These are phyloP conservation scores for Stichopus chloronotus DNA, from an alignment of 35 echinoderm and acorn worm genomes.

Conservation along the genomic window DNA sequence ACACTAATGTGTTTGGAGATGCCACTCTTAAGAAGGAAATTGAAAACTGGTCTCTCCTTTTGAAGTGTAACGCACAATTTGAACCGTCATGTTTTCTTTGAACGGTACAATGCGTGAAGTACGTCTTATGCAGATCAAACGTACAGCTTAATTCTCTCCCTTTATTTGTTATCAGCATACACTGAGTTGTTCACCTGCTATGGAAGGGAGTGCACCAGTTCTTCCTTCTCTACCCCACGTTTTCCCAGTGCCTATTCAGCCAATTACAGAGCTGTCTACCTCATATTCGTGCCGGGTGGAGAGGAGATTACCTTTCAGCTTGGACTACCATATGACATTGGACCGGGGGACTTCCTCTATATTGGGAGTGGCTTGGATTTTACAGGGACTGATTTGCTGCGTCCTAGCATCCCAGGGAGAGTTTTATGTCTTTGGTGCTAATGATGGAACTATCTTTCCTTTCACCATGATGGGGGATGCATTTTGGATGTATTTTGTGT, in stretches of 20 bases:
- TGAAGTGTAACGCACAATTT: too few species aligned
- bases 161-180: neutral
- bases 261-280: conserved; percentile 51
- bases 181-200: conserved; percentile 36
- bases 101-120: too few species aligned
- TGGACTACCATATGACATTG: conserved; percentile 38
- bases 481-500: conserved; percentile 56
- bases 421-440: conserved; percentile 3
- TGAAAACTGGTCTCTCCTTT: too few species aligned
- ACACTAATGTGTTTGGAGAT: too few species aligned
- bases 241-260: conserved; percentile 10
- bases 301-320: conserved; percentile 48
- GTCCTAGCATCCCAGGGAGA: conserved; percentile 34
- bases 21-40: too few species aligned
- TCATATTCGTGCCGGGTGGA: conserved; percentile 47
- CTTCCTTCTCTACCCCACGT: conserved; percentile 25
- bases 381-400: conserved; percentile 14
- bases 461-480: conserved; percentile 37
- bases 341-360: conserved; percentile 40
- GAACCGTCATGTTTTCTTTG: too few species aligned
- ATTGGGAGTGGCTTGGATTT: conserved; percentile 28
- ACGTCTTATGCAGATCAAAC: too few species aligned
- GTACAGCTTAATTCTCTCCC: too few species aligned
- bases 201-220: conserved; percentile 33
- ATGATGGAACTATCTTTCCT: conserved; percentile 22